Conservation (phyloP, 2,113 vertebrate genomes). For the Dicerorhinus sumatrensis region DNA sequence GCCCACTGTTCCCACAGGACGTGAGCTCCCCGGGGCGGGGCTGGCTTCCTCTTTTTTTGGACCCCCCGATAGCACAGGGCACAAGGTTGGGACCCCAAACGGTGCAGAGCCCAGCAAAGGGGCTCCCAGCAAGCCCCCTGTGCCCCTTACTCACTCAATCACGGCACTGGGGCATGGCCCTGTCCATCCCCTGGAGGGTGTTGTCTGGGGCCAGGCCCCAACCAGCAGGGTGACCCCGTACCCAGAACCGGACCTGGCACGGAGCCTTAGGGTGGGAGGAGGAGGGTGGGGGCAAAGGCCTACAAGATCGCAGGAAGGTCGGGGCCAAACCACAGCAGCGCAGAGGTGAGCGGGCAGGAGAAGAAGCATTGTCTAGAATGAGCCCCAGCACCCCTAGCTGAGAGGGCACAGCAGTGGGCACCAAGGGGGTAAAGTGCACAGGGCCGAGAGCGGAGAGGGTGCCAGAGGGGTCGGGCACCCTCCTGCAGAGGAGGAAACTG, state of each 20-base stretch:
- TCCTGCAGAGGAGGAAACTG: not conserved
- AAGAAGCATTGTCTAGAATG: fast-evolving
- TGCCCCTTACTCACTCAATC: fast-evolving
- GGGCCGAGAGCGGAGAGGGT: fast-evolving
- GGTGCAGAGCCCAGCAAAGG: not conserved
- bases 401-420: fast-evolving
- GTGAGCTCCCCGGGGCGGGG: not conserved
- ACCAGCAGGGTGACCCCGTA: not conserved
- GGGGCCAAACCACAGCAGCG: not conserved
- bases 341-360: fast-evolving
- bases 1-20: not conserved
- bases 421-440: fast-evolving
- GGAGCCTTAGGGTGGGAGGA: not conserved
- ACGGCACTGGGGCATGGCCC: not conserved
- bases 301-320: not conserved
- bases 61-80: not conserved
- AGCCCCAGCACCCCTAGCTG: fast-evolving
- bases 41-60: not conserved
- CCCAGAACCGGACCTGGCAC: not conserved
- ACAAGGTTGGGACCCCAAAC: not conserved
- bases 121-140: not conserved
- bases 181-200: fast-evolving
- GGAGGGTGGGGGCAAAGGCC: too few species aligned
- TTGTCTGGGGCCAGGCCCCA: not conserved
- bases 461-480: not conserved